phyloP scores from a whole-genome alignment of 2,113 vertebrate genomes.

The Pyrgilauda ruficollis region DNA sequence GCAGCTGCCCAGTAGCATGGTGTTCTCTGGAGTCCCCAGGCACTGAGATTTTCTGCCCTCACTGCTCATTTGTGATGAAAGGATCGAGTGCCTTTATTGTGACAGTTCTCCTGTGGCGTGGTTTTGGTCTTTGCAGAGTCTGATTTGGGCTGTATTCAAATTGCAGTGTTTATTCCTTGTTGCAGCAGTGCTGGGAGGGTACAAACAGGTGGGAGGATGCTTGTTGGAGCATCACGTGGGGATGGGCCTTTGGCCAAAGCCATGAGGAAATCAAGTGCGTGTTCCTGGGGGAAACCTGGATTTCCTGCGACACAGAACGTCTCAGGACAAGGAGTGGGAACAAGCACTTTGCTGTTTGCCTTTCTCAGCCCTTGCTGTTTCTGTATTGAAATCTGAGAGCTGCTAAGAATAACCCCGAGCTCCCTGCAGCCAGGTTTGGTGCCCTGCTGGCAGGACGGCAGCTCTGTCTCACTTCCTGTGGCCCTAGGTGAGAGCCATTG shows the following conservation, averaged over 20 bases:
- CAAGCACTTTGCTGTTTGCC: constrained; percentile 33
- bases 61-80: not conserved
- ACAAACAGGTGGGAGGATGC: not conserved
- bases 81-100: not conserved
- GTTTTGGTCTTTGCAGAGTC: not conserved
- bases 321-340: not conserved
- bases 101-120: not conserved
- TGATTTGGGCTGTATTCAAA: not conserved
- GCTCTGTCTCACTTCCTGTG: constrained; percentile 30
- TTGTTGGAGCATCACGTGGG: not conserved
- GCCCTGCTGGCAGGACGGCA: not conserved
- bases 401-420: constrained; percentile 77
- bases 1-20: not conserved
- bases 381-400: constrained; percentile 75
- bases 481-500: constrained; percentile 23
- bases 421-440: constrained; percentile 67
- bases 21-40: not conserved
- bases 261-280: not conserved
- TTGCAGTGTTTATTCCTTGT: not conserved
- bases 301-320: not conserved
- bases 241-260: not conserved
- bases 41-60: not conserved
- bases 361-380: constrained; percentile 58
- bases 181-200: not conserved
- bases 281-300: not conserved